These are phyloP conservation scores for Drosophila siamana DNA, from an alignment of 2,888 invertebrate species.

Conservation along the genomic window DNA sequence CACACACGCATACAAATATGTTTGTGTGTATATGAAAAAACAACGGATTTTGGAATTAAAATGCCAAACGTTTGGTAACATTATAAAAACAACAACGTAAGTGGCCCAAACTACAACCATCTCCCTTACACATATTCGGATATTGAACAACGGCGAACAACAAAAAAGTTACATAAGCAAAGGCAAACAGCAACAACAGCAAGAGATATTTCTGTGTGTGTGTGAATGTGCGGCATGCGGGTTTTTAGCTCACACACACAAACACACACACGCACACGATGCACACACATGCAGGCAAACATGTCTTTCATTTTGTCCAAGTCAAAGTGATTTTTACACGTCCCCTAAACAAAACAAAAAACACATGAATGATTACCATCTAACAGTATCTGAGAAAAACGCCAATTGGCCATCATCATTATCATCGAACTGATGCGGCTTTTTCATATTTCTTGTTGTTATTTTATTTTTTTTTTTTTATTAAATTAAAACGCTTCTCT, in stretches of 20 bases:
- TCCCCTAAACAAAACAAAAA: not conserved
- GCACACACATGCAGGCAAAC: not conserved
- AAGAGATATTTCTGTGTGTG: conserved; percentile 16
- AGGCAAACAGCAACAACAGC: conserved; percentile 25
- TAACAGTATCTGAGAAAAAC: not conserved
- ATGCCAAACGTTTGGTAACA: conserved; percentile 64
- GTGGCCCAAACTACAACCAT: conserved; percentile 36
- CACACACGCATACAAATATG: not conserved
- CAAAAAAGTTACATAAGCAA: conserved; percentile 48
- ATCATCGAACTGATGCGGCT: conserved; percentile 3
- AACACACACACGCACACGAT: not conserved
- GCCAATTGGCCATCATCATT: conserved; percentile 13
- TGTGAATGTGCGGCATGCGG: conserved; percentile 48
- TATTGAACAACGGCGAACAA: conserved; percentile 52
- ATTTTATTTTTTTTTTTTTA: not conserved
- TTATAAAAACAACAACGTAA: conserved; percentile 34
- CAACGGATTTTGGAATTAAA: conserved; percentile 26
- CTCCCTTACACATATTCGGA: conserved; percentile 31
- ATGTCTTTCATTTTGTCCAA: conserved; percentile 49
- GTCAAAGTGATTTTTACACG: conserved; percentile 37
- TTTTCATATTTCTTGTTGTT: not conserved
- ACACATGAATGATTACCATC: conserved; percentile 1
- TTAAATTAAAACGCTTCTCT: not conserved
- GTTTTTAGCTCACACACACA: conserved; percentile 46
- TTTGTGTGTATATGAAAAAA: not conserved